Percentiles rank a stretch among this genome's conserved stretches.
Conservation (phyloP, 2,797 vertebrate species). For the Oceanodroma leucorhoa region DNA sequence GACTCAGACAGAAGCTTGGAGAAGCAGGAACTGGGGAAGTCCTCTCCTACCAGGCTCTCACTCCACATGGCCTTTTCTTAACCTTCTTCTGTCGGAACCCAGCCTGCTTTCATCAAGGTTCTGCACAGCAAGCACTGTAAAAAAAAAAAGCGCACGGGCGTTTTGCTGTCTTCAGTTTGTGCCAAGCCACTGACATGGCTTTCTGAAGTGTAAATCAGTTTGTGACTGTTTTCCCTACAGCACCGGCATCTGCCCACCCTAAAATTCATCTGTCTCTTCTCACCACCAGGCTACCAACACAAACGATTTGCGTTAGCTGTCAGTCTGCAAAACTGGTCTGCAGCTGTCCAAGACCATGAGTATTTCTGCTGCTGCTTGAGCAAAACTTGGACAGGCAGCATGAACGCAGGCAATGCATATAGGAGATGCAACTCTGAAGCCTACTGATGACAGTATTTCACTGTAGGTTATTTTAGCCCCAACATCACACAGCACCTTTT, state of each 20-base stretch:
- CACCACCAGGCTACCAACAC: neutral
- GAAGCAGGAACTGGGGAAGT: neutral
- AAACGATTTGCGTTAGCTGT: neutral
- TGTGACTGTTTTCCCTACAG: neutral
- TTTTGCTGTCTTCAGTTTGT: neutral
- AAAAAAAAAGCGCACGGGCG: rapidly evolving
- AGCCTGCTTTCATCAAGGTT: neutral
- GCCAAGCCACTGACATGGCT: neutral
- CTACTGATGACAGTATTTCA: neutral
- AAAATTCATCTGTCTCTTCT: neutral
- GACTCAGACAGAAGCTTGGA: neutral
- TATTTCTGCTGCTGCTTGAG: neutral
- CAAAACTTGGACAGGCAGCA: neutral
- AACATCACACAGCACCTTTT: neutral
- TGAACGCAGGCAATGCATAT: rapidly evolving
- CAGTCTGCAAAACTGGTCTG: neutral
- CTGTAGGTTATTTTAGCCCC: neutral
- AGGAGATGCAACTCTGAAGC: neutral
- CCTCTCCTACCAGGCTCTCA: neutral
- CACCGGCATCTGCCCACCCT: neutral
- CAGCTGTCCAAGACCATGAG: rapidly evolving
- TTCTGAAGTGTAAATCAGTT: neutral
- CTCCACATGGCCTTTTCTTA: neutral
- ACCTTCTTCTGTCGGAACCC: neutral
- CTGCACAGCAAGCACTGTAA: neutral